Evolutionary conservation across 1,140 invertebrate genomes (phyloP).

Genomic region (Dryas iulia): DNA sequence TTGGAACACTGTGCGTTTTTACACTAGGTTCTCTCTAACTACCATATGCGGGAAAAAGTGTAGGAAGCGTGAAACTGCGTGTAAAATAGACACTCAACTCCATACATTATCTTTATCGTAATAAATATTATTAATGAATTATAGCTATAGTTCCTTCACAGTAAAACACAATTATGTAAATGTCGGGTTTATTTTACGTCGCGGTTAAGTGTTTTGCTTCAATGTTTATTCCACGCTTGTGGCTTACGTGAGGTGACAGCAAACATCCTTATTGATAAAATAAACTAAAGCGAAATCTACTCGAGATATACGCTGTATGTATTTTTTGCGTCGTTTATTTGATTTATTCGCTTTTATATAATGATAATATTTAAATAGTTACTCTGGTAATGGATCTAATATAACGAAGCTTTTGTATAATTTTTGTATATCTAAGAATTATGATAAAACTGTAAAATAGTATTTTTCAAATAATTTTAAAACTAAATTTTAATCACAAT

Average conservation of each 20-base stretch:
- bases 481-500: conserved; percentile 19
- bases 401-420: too few relatives aligned
- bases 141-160: not conserved
- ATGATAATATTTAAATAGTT: too few relatives aligned
- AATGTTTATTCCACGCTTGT: not conserved
- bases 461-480: too few relatives aligned
- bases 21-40: too few relatives aligned
- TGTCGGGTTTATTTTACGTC: not conserved
- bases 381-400: too few relatives aligned
- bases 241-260: conserved; percentile 17
- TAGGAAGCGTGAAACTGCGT: too few relatives aligned
- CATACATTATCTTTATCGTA: too few relatives aligned
- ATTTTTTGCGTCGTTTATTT: not conserved
- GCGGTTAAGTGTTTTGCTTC: not conserved
- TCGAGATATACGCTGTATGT: not conserved
- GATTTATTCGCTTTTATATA: not conserved
- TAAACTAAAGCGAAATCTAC: conserved; percentile 62
- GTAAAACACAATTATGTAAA: not conserved
- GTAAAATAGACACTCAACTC: too few relatives aligned
- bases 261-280: conserved; percentile 55
- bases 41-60: too few relatives aligned
- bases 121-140: not conserved
- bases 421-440: too few relatives aligned
- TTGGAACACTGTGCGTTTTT: too few relatives aligned
- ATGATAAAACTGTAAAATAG: too few relatives aligned